Conservation (phyloP, 1,140 invertebrate genomes). For the Trichonephila clavata region DNA sequence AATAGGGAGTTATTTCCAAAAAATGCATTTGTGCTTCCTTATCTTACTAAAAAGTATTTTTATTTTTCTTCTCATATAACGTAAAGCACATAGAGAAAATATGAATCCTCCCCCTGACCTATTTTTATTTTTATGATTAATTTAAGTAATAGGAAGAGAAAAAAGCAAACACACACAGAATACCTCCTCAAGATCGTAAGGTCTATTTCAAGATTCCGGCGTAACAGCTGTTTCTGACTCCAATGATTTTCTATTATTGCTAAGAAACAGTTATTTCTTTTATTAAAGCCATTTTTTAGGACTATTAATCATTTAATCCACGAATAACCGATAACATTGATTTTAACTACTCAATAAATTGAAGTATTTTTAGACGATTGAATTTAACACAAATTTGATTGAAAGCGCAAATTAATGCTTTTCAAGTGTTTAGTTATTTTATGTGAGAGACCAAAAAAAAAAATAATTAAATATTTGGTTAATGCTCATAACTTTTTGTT, state of each 20-base stretch:
- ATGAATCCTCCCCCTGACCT: background rate
- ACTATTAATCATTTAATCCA: background rate
- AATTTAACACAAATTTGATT: too few species aligned
- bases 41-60: background rate
- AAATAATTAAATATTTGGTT: too few species aligned
- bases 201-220: background rate
- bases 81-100: background rate
- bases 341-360: background rate
- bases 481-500: too few species aligned
- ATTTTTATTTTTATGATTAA: background rate
- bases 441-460: too few species aligned
- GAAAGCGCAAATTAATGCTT: too few species aligned
- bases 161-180: background rate
- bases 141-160: background rate
- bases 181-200: too few species aligned
- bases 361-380: background rate
- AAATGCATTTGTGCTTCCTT: too few species aligned
- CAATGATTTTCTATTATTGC: background rate
- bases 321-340: background rate
- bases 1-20: too few species aligned
- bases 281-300: background rate
- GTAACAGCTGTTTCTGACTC: constrained; percentile 10
- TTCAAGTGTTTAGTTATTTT: too few species aligned
- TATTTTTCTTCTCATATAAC: background rate
- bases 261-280: background rate